Evolutionary conservation across 2,797 vertebrate genomes (phyloP), one percentile per base, ranked within the genome.

Genomic region (Chaetophractus vellerosus): DNA sequence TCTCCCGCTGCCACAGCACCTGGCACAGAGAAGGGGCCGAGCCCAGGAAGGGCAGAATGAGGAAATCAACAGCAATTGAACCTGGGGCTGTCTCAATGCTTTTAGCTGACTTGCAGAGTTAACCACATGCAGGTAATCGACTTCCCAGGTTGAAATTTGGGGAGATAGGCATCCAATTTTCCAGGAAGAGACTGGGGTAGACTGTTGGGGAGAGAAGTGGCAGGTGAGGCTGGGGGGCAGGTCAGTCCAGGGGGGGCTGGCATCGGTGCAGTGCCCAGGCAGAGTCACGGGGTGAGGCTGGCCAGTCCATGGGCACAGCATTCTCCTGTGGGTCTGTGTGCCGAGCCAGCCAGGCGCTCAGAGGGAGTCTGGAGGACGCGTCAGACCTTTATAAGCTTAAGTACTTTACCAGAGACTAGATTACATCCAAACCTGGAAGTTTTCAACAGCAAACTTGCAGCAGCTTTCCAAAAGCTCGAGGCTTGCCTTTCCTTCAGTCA

Each of bases 391-490:
- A 82, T 96, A 91, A 63, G 80, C 94, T 92, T 97, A 98, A 98
- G 94, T 98, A 93, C 91, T 98, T 98, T 98, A 98, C 91, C 98
- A 98, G 96, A 57, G 89, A 95, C 63, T 68, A 93, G 91, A 98
- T 97, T 95, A 91, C 79, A 96, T 95, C 93, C 96, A 83, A 96
- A 94, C 92, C 68, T 97, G 90, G 91, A 98, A 95, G 86, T 75
- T 96, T 98, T 97, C 97, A 98, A 96, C 1, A 1, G 96, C 95
- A 96, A 80, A 50, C 86, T 93, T 85, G 74, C 97, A 88, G 88
- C 0, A n/a, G 94, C 88, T 97, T 97, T 97, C 96, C 97, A 94
- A 96, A 98, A 93, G 76, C 64, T 50, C 41, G 63, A 95, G 88
- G 97, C 87, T 71, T 83, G 96, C 81, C 52, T 33, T 45, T 38